Evolutionary conservation across 2,113 vertebrate genomes (phyloP).

Genomic region (Etheostoma spectabile): DNA sequence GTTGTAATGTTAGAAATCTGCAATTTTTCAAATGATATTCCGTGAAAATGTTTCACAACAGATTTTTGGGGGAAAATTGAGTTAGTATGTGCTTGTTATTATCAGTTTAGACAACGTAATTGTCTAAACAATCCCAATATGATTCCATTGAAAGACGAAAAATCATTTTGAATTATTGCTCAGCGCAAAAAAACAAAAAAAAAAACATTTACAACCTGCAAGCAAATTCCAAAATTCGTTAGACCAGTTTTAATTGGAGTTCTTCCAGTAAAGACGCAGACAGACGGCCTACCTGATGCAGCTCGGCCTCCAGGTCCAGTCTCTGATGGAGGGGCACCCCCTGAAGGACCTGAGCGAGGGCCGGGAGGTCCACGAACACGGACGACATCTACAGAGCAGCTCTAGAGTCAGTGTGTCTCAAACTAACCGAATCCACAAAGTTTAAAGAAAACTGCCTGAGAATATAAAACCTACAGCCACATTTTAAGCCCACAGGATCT

Average conservation of each 20-base stretch:
- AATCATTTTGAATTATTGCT: too few species aligned
- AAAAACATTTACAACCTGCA: not conserved
- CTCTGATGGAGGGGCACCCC: slow-evolving; percentile 89
- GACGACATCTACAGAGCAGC: slow-evolving; percentile 80
- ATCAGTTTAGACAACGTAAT: too few species aligned
- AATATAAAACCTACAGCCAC: not conserved
- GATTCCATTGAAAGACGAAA: too few species aligned
- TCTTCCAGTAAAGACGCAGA: not conserved
- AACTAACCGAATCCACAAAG: not conserved
- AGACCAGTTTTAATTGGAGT: too few species aligned
- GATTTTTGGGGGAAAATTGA: too few species aligned
- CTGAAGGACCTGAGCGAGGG: slow-evolving; percentile 87
- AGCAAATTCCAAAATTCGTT: too few species aligned
- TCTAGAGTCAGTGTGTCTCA: not conserved
- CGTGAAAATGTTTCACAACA: too few species aligned
- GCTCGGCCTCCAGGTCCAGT: slow-evolving; percentile 88
- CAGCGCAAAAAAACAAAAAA: too few species aligned
- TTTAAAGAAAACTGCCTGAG: not conserved
- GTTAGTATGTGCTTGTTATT: too few species aligned
- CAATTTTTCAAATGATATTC: too few species aligned
- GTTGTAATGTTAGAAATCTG: too few species aligned
- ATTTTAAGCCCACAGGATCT: not conserved
- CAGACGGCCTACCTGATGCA: slow-evolving; percentile 86
- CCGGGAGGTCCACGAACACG: slow-evolving; percentile 87
- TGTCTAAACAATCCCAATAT: too few species aligned